Base-by-base conservation (phyloP, 2,113 vertebrate genomes). In the Mesocricetus auratus region DNA sequence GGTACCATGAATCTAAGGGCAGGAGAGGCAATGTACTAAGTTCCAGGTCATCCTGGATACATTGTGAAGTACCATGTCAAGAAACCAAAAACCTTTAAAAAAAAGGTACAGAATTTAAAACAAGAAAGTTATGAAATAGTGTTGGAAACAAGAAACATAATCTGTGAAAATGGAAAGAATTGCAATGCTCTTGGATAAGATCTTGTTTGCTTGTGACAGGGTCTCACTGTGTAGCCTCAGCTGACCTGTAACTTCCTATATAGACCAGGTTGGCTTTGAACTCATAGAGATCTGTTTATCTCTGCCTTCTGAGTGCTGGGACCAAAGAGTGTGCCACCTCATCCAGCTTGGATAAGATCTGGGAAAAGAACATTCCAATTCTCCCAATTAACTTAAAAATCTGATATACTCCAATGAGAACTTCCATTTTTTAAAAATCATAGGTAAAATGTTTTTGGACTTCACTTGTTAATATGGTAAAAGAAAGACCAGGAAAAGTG, bases 401-500 rank as follows among this genome's bases (percentile, higher is more conserved):
- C 62, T 77, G 87, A 39, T 89, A n/a, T 16, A 89, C 68, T 60
- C 12, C 45, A 89, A 15, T 82, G 42, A 75, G 39, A 93, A 91
- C 56, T 26, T 15, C 2, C 3, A 21, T 56, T 90, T 89, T 77
- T 50, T 50, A n/a, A n/a, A n/a, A n/a, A n/a, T 50, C 93, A 73
- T 71, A 39, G 7, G 3, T 91, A 60, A 85, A 91, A 79, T 64
- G 4, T 89, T 68, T 81, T 53, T 75, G 56, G 26, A 91, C 56
- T 69, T 91, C 26, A 93, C 73, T 89, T 85, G 66, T 78, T 95
- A 26, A 45, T 56, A 86, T 86, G 42, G 50, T 53, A 89, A 95
- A 92, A 79, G 79, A 79, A 85, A 85, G 86, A 26, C 42, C 74
- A 93, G 22, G 47, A 73, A 87, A 87, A 66, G 16, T 7, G 39